Base-by-base conservation (phyloP, 2,113 vertebrate genomes). In the Sturnus vulgaris region DNA sequence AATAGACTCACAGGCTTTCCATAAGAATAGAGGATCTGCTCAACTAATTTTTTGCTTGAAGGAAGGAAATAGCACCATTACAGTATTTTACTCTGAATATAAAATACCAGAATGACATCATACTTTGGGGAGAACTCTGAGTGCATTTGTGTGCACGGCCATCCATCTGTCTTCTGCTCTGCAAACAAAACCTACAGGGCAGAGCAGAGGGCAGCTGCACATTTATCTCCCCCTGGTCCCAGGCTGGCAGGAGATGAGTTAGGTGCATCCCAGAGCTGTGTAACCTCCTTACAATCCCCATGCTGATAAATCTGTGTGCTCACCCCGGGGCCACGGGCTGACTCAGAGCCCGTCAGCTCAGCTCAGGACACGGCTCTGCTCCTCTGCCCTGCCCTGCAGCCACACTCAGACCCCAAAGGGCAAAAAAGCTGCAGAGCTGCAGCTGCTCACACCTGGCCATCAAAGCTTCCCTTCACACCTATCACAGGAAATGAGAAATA, bases 11-110 rank as follows among this genome's bases (percentile, higher is more conserved):
- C 4, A 56, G 56, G 60, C 35, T 93, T 92, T 86, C 82, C 86
- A 50, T 49, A 71, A 75, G 49, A 92, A 84, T 7, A 79, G 76
- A 72, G 65, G 82, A 82, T 81, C 46, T 59, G 82, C 64, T 93
- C 86, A 79, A 93, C 80, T 70, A 33, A 68, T 89, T 91, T 75
- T 86, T 90, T 89, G 49, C 76, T 86, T 40, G 83, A 92, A 91
- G 86, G 65, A 71, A 87, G 53, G 61, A 91, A 95, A 82, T 5
- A 31, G 28, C 33, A 16, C 73, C 61, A 60, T 93, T 93, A 87
- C 21, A 92, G 78, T 37, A 84, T 78, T 90, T 95, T 77, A 77
- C 35, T 28, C 47, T 52, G 76, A 71, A 66, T 73, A 59, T 33
- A 70, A 80, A 92, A 37, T 23, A 8, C 5, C 37, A 55, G 59